Base-by-base conservation (phyloP, 1,140 invertebrate species). In the Solenopsis fugax region DNA sequence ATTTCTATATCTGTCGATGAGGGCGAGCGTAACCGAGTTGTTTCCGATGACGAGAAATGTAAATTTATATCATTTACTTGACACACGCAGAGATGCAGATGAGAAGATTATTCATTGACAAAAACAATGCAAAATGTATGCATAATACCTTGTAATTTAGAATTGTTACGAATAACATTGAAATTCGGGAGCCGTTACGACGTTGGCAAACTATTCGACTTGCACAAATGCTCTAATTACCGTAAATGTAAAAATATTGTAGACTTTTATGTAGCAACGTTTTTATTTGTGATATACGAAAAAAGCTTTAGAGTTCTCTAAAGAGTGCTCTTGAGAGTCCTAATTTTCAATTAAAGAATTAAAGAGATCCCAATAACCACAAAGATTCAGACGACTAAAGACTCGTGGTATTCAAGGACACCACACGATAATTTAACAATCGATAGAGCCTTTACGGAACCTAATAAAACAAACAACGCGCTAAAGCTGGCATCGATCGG, bases 401-500 rank as follows among this genome's bases (percentile, higher is more conserved):
- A 48, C 64, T 69, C 48, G 16, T 18, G 48, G 24, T n/a, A 48
- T 60, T 84, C 69, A 84, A 84, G 80, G 80, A 75, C 45, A 50
- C 41, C 16, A 24, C 41, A 60, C 45, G 24, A 84, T 84, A 73
- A 73, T 84, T 84, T 75, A 84, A 75, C 69, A 82, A 82, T 82
- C 80, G 80, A 82, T 82, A 73, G 18, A 82, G 29, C 41, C 54
- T 73, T 75, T 75, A 75, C 54, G 41, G 69, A 73, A 50, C 54
- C 69, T 84, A 84, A 84, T 84, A 84, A 60, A 84, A 84, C 78
- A 81, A 81, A 81, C 67, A 72, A 73, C 69, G 71, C 54, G 54
- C 67, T 82, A 73, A 81, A 84, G 80, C 54, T 73, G 80, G 80
- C 80, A 84, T 73, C 80, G 80, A 84, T 84, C 80, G 69, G 18